Conservation (phyloP, 2,888 invertebrate genomes). For the Cheilosia vulpina region DNA sequence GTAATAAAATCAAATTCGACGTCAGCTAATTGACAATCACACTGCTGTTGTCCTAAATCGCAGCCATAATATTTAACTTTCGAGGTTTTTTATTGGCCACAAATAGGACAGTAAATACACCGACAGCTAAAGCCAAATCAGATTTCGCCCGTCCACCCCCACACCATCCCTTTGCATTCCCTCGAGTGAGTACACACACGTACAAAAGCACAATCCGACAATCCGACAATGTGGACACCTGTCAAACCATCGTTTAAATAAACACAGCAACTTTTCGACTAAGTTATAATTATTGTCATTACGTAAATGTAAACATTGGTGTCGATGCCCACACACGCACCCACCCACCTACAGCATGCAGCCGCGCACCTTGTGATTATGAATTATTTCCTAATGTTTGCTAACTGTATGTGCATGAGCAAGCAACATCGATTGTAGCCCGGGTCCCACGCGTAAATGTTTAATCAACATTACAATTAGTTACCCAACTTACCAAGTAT, state of each 20-base stretch:
- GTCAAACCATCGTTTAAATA: constrained; percentile 69
- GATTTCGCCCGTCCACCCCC: background rate
- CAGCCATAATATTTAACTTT: constrained; percentile 55
- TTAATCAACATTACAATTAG: constrained; percentile 77
- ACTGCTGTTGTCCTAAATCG: constrained; percentile 40
- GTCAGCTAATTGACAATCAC: constrained; percentile 51
- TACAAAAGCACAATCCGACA: constrained; percentile 58
- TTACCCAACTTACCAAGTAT: constrained; percentile 76
- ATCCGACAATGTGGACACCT: constrained; percentile 65
- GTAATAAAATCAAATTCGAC: constrained; percentile 25
- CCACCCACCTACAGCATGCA: constrained; percentile 4
- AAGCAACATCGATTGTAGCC: constrained; percentile 55
- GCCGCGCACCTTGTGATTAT: constrained; percentile 47
- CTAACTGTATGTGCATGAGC: constrained; percentile 35
- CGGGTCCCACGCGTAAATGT: constrained; percentile 76
- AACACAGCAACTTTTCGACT: constrained; percentile 64
- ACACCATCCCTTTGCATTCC: background rate
- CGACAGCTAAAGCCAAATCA: constrained; percentile 2
- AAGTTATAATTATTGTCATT: constrained; percentile 73
- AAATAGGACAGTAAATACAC: constrained; percentile 53
- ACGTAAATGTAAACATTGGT: constrained; percentile 46
- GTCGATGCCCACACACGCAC: background rate
- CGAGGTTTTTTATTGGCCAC: constrained; percentile 44
- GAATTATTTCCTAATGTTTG: constrained; percentile 72
- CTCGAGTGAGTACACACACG: constrained; percentile 6